These are phyloP conservation scores for Astropecten irregularis DNA, from an alignment of 53 echinoderm and acorn worm genomes.

Conservation along the genomic window DNA sequence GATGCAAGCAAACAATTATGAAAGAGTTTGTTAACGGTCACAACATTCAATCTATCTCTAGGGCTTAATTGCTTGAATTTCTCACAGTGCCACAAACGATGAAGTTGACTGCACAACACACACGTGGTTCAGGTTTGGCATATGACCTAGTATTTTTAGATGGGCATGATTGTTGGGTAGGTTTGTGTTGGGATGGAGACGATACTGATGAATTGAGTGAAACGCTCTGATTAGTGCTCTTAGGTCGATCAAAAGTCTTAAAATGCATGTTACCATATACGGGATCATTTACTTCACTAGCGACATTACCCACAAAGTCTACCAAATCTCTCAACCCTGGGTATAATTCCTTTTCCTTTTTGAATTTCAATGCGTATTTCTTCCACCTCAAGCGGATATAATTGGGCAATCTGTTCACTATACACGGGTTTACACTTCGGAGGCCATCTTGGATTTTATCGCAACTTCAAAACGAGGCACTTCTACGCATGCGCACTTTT, in stretches of 20 bases:
- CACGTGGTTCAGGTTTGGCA: slow-evolving; percentile 25
- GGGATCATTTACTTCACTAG: slow-evolving; percentile 38
- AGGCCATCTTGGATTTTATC: too few relatives aligned
- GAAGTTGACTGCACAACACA: neutral
- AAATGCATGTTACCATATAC: slow-evolving; percentile 29
- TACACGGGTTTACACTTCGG: too few relatives aligned
- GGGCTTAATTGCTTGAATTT: neutral
- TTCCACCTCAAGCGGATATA: slow-evolving; percentile 52
- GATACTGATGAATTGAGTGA: slow-evolving; percentile 6
- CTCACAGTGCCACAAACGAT: slow-evolving; percentile 39
- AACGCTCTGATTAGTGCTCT: neutral
- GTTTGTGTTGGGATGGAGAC: neutral
- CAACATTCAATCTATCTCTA: slow-evolving; percentile 8
- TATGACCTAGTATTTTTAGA: neutral
- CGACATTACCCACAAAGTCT: slow-evolving; percentile 7
- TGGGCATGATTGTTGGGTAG: neutral
- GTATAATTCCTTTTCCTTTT: neutral
- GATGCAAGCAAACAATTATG: slow-evolving; percentile 36
- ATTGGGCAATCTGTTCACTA: slow-evolving; percentile 40
- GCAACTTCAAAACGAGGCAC: too few relatives aligned
- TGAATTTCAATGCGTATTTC: slow-evolving; percentile 29
- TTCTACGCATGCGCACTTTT: too few relatives aligned
- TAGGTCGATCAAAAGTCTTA: slow-evolving; percentile 14
- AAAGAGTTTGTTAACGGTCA: neutral
- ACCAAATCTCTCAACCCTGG: slow-evolving; percentile 23